Evolutionary conservation across 1,140 invertebrate genomes (phyloP).

Genomic region (Penaeus indicus): DNA sequence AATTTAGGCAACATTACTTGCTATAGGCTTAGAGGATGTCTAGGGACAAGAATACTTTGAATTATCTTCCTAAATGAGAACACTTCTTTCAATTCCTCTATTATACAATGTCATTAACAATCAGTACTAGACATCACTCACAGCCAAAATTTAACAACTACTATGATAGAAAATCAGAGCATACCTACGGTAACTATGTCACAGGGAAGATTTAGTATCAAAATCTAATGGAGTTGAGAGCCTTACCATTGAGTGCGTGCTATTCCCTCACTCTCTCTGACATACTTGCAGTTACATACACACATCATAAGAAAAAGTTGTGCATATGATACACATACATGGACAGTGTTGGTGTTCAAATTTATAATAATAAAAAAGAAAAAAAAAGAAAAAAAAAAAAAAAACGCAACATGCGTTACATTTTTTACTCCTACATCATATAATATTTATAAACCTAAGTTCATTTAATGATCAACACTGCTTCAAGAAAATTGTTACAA

Average conservation of each 20-base stretch:
- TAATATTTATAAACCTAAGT: conserved; percentile 43
- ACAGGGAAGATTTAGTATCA: conserved; percentile 38
- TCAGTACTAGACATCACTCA: conserved; percentile 52
- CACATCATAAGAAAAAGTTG: conserved; percentile 49
- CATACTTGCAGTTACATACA: conserved; percentile 51
- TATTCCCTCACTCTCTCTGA: conserved; percentile 35
- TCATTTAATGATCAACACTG: no score
- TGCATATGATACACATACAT: conserved; percentile 58
- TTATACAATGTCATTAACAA: conserved; percentile 20
- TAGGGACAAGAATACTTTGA: conserved; percentile 34
- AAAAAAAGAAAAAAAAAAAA: conserved; percentile 21
- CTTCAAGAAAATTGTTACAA: no score
- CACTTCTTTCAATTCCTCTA: neutral
- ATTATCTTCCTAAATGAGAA: neutral
- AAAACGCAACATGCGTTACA: conserved; percentile 55
- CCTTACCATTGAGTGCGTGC: conserved; percentile 52
- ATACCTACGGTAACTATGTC: conserved; percentile 43
- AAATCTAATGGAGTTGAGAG: conserved; percentile 31
- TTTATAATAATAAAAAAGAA: conserved; percentile 36
- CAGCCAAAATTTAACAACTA: conserved; percentile 40
- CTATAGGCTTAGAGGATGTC: conserved; percentile 56
- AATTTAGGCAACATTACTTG: conserved; percentile 22
- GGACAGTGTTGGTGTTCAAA: conserved; percentile 58
- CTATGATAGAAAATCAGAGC: conserved; percentile 13
- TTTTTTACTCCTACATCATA: conserved; percentile 36